Conservation (phyloP, 1,140 invertebrate species). For the Drosophila serrata region DNA sequence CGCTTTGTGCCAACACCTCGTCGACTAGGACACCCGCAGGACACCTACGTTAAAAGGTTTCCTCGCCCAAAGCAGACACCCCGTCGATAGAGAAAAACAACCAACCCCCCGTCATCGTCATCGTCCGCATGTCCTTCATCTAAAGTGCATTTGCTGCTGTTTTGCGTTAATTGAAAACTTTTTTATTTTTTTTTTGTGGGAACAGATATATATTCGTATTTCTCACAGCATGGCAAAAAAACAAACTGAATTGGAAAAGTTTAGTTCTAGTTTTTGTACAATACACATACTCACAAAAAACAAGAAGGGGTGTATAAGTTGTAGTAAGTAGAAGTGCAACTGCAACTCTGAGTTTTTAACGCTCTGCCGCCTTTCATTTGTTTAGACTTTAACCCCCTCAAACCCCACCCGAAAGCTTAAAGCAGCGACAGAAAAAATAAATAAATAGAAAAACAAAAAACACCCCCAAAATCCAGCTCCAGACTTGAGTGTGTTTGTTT, state of each 20-base stretch:
- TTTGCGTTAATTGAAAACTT: slow-evolving; percentile 81
- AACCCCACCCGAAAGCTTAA: slow-evolving; percentile 46
- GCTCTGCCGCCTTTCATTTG: slow-evolving; percentile 78
- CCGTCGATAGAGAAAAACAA: slow-evolving; percentile 9
- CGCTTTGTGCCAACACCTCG: slow-evolving; percentile 68
- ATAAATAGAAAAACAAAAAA: slow-evolving; percentile 8
- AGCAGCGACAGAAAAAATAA: slow-evolving; percentile 10
- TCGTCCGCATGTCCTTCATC: neutral
- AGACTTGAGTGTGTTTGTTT: slow-evolving; percentile 45
- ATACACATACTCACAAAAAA: slow-evolving; percentile 3
- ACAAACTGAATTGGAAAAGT: slow-evolving; percentile 79
- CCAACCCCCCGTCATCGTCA: no score
- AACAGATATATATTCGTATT: slow-evolving; percentile 75
- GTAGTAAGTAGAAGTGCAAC: slow-evolving; percentile 51
- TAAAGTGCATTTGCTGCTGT: slow-evolving; percentile 71
- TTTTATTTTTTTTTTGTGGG: slow-evolving; percentile 53
- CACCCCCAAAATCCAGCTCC: slow-evolving; percentile 17
- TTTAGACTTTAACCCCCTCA: slow-evolving; percentile 48
- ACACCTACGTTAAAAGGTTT: slow-evolving; percentile 70
- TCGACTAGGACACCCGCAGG: slow-evolving; percentile 49
- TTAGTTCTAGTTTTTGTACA: slow-evolving; percentile 49
- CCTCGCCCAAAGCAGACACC: slow-evolving; percentile 19
- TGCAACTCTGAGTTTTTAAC: slow-evolving; percentile 71
- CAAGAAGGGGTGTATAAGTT: slow-evolving; percentile 27
- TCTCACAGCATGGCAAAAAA: slow-evolving; percentile 55